Conservation (phyloP, 2,888 invertebrate genomes). For the Rotaria sp. region DNA sequence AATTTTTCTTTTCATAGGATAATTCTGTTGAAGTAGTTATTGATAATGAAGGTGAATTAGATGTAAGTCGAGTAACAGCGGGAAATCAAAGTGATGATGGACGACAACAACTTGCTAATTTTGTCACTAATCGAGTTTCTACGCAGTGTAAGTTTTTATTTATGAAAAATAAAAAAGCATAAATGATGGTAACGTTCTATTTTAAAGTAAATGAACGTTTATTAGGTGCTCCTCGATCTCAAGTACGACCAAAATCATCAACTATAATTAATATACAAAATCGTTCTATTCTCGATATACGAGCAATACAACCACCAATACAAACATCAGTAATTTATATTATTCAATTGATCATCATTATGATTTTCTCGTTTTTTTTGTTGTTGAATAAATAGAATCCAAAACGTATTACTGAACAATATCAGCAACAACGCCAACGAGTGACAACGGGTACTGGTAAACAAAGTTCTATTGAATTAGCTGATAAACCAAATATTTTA, state of each 20-base stretch:
- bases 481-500: not conserved
- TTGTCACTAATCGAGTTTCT: not conserved
- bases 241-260: not conserved
- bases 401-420: not conserved
- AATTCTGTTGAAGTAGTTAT: not conserved
- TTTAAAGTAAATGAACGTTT: constrained; percentile 5
- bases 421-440: not conserved
- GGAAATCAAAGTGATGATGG: not conserved
- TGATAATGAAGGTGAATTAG: not conserved
- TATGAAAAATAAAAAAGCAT: not conserved
- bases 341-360: not conserved
- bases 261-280: not conserved
- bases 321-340: not conserved
- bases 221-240: not conserved
- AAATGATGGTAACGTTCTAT: not conserved
- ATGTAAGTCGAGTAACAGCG: not conserved
- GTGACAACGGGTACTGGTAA: not conserved
- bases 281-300: not conserved
- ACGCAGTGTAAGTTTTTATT: not conserved
- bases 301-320: not conserved
- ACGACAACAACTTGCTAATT: not conserved
- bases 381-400: not conserved
- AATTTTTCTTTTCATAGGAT: not conserved
- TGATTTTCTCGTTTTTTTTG: not conserved
- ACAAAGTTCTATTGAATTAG: not conserved